Percentiles rank a stretch among this genome's conserved stretches.
Conservation (phyloP, 1,140 invertebrate species). For the Drosophila persimilis region DNA sequence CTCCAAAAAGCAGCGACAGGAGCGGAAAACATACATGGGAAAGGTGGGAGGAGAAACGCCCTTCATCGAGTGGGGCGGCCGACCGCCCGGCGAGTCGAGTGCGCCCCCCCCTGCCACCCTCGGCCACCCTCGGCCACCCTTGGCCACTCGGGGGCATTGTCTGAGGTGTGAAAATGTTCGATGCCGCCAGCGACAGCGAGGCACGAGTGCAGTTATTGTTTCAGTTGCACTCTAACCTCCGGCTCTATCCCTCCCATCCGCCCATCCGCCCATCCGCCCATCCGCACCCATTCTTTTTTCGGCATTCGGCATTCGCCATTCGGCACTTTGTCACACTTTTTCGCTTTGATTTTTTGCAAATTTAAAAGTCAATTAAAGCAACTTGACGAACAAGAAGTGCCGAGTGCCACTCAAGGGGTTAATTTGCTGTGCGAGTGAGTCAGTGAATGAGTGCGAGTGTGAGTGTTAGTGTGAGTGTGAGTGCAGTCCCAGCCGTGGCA, state of each 20-base stretch:
- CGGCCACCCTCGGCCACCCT: slow-evolving; percentile 8
- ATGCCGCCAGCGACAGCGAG: slow-evolving; percentile 32
- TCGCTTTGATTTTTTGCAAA: slow-evolving; percentile 75
- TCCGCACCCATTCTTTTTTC: slow-evolving; percentile 18
- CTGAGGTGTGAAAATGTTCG: slow-evolving; percentile 75
- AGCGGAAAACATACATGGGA: neutral
- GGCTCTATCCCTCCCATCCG: neutral
- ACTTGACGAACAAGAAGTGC: slow-evolving; percentile 68
- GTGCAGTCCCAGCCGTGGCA: slow-evolving; percentile 5
- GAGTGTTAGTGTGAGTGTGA: slow-evolving; percentile 17
- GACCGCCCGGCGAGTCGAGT: slow-evolving; percentile 14
- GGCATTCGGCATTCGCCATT: slow-evolving; percentile 24
- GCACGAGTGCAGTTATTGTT: slow-evolving; percentile 70
- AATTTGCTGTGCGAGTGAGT: slow-evolving; percentile 53
- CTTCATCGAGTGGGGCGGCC: slow-evolving; percentile 30
- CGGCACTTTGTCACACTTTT: slow-evolving; percentile 64
- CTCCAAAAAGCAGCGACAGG: no score
- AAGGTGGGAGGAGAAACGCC: slow-evolving; percentile 15
- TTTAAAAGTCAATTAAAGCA: slow-evolving; percentile 81
- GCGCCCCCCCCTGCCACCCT: neutral
- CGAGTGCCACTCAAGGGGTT: slow-evolving; percentile 77
- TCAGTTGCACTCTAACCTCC: slow-evolving; percentile 39
- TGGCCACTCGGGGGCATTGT: slow-evolving; percentile 64
- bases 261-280: no score
- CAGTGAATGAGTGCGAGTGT: slow-evolving; percentile 9